Evolutionary conservation across 2,113 vertebrate genomes (phyloP), one percentile per base, ranked within the genome.

Genomic region (Dasyornis broadbenti): DNA sequence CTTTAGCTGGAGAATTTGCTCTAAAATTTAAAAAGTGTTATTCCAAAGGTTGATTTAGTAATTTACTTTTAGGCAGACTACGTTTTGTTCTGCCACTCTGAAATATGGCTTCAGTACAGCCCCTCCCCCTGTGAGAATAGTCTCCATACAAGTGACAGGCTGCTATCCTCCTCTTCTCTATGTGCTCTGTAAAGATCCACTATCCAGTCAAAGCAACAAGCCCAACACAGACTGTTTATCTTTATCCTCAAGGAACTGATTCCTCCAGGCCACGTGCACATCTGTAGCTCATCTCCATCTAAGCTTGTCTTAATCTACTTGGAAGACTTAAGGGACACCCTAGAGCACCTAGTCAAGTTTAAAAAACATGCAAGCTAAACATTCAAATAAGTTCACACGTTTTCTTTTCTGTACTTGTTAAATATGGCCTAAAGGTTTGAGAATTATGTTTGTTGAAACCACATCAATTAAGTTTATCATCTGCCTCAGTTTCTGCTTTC

Each of bases 241-340:
- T 70, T 79, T 66, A 76, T 78, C 86, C 82, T 66, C 49, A n/a
- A 53, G 61, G 71, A 86, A 63, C 11, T 0, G 4, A 82, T 53
- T 88, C 65, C 89, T 53, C 44, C 3, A 2, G 91, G 91, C 77
- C 77, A 89, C 0, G 0, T 2, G 0, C 77, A 80, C 1, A 1
- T 57, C 44, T 49, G 37, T 13, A 80, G 56, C 49, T 95, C 80
- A 90, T 89, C 75, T 91, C 75, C 68, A 61, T 20, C 69, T 49
- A 15, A 86, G 80, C 78, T 81, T 56, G 9, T 30, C 50, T 73
- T 95, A 96, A 95, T 61, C 96, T 82, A 45, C 76, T 94, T 37
- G 53, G 56, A 89, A 95, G 75, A 66, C 53, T 91, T 89, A 76
- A 76, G 42, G 73, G 93, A 84, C 60, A 78, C 52, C 92, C 79